Percentiles rank a stretch among this genome's conserved stretches.
Conservation (phyloP, 2,797 vertebrate species). For the Oreochromis grahami region DNA sequence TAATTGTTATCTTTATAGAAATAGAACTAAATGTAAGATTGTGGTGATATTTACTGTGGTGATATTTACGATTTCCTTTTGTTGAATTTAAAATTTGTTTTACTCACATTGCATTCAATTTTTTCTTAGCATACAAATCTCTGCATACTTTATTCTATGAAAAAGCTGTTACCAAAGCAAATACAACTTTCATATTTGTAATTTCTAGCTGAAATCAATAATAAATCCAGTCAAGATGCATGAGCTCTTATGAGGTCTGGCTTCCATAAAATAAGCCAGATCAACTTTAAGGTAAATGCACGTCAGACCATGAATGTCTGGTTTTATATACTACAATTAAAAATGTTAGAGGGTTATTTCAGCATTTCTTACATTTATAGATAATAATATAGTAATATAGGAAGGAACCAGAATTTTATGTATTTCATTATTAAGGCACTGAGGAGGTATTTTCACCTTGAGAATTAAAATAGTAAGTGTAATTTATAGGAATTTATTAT, state of each 20-base stretch:
- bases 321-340: background rate
- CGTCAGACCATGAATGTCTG: accelerated
- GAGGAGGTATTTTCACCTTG: accelerated
- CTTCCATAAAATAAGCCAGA: background rate
- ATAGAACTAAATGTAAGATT: background rate
- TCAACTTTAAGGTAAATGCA: background rate
- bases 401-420: background rate
- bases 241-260: background rate
- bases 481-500: background rate
- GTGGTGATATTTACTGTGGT: background rate
- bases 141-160: background rate
- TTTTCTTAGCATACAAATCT: too few species aligned
- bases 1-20: background rate
- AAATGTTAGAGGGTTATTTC: background rate
- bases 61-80: background rate
- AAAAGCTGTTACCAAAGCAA: too few species aligned
- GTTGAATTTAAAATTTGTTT: background rate
- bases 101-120: background rate
- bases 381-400: background rate
- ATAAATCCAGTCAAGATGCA: background rate
- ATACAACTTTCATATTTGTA: background rate
- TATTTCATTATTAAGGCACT: background rate
- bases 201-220: background rate
- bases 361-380: background rate
- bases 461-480: background rate